These are phyloP conservation scores for Tetramorium simillimum DNA, from an alignment of 1,140 invertebrate species.

Conservation along the genomic window DNA sequence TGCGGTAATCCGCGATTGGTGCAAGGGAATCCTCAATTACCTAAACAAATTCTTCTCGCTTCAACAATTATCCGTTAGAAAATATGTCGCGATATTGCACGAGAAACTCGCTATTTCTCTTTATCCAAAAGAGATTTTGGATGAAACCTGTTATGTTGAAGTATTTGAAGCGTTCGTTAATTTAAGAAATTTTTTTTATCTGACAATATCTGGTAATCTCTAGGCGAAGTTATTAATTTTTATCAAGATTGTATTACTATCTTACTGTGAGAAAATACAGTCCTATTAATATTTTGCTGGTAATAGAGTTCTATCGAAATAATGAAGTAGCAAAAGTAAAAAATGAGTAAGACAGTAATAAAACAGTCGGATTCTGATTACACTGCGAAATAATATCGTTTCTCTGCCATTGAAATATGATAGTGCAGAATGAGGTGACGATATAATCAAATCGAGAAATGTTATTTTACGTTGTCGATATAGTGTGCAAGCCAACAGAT, in stretches of 20 bases:
- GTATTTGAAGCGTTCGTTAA: background rate
- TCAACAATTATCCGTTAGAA: background rate
- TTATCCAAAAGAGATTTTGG: background rate
- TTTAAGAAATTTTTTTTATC: background rate
- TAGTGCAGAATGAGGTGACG: background rate
- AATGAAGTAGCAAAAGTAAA: background rate
- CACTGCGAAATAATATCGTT: background rate
- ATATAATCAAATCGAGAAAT: background rate
- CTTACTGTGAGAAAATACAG: background rate
- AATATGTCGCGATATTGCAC: background rate
- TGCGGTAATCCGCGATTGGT: background rate
- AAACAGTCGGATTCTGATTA: background rate
- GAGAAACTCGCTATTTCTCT: background rate
- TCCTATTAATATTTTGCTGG: background rate
- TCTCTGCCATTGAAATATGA: conserved; percentile 2
- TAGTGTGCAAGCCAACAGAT: background rate
- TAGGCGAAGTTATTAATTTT: background rate
- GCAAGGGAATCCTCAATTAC: background rate
- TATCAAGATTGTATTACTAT: background rate
- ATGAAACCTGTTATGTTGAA: background rate
- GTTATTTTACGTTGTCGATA: background rate
- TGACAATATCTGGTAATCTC: background rate
- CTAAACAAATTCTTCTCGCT: background rate
- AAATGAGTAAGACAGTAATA: background rate
- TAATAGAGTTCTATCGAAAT: background rate